Conservation (phyloP, 2,888 invertebrate genomes). For the Psylliodes chrysocephalus region DNA sequence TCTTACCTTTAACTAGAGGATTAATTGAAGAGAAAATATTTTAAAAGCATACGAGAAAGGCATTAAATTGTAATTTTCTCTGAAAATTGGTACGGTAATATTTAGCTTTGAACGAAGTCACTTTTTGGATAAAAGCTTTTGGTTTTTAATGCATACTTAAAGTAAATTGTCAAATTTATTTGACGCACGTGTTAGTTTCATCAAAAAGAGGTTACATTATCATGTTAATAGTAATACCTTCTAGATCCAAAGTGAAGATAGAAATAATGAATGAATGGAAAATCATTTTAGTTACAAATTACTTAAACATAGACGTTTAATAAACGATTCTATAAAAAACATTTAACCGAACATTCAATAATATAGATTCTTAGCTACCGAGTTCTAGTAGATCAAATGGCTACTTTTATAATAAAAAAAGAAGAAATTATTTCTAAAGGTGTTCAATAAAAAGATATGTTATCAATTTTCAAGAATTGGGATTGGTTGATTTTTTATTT, state of each 20-base stretch:
- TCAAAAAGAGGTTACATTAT: slow-evolving; percentile 7
- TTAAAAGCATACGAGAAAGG: neutral
- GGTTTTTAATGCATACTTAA: neutral
- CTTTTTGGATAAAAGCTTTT: neutral
- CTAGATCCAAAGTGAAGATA: neutral
- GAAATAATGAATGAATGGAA: neutral
- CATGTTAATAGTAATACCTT: neutral
- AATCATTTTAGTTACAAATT: neutral
- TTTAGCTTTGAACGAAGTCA: neutral
- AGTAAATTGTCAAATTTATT: slow-evolving; percentile 11
- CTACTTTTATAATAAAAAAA: too few species aligned
- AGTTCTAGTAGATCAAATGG: too few species aligned
- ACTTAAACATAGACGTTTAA: neutral
- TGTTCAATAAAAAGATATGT: too few species aligned
- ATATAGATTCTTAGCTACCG: too few species aligned
- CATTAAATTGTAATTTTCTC: slow-evolving; percentile 9
- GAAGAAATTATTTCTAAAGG: too few species aligned
- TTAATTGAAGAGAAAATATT: slow-evolving; percentile 2
- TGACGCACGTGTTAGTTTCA: neutral
- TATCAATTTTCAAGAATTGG: too few species aligned
- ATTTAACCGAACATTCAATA: neutral
- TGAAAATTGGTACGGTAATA: neutral
- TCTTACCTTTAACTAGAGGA: slow-evolving; percentile 12
- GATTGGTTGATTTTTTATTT: too few species aligned
- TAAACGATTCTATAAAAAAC: neutral